phyloP scores from a whole-genome alignment of 2,113 vertebrate genomes.

The Typhlomys cinereus region DNA sequence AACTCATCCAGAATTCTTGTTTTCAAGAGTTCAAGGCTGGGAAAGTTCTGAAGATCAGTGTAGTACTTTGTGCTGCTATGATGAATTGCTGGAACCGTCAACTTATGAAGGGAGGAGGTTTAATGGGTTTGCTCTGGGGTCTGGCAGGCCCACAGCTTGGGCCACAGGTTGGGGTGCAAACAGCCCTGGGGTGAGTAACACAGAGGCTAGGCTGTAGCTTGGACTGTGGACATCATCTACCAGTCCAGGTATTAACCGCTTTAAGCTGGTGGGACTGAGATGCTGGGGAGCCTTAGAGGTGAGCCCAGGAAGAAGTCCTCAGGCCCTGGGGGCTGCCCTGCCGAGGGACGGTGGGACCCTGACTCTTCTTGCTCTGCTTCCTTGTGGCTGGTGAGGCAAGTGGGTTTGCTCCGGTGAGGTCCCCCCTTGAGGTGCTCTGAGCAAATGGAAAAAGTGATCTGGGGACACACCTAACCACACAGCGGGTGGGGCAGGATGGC shows the following conservation, averaged over 20 bases:
- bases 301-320: background rate
- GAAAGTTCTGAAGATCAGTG: background rate
- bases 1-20: background rate
- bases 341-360: fast-evolving
- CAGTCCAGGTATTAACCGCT: background rate
- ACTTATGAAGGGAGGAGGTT: background rate
- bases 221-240: background rate
- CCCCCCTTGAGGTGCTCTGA: background rate
- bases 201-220: background rate
- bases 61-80: background rate
- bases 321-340: background rate
- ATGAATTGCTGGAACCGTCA: background rate
- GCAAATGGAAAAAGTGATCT: background rate
- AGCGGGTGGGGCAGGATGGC: background rate
- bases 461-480: background rate
- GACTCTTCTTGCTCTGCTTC: background rate
- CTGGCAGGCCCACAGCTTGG: background rate
- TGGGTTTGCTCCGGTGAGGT: background rate
- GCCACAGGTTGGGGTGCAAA: no score
- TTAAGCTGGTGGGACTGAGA: background rate
- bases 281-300: no score
- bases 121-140: background rate
- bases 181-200: no score
- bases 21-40: background rate
- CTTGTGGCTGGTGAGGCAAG: background rate